Evolutionary conservation across 1,140 invertebrate species (phyloP).

Genomic region (Homalodisca vitripennis): DNA sequence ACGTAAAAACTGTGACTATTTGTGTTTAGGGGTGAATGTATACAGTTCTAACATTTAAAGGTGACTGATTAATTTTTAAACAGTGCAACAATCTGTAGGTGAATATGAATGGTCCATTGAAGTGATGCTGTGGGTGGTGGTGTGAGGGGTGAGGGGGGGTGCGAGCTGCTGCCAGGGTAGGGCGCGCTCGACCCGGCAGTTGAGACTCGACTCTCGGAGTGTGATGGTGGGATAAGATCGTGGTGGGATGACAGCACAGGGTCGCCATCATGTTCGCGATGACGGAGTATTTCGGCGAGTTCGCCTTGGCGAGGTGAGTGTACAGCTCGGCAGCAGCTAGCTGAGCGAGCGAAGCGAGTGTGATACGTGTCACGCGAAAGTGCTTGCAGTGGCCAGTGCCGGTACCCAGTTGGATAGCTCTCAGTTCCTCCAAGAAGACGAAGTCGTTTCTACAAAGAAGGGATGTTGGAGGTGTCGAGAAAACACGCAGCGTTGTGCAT

Average conservation of each 20-base stretch:
- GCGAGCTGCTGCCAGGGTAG: background rate
- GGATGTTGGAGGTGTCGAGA: no score
- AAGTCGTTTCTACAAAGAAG: no score
- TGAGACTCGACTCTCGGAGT: background rate
- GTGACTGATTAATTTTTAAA: no score
- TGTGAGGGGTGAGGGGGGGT: no score
- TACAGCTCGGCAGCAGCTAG: background rate
- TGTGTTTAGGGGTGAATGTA: no score
- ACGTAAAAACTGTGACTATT: no score
- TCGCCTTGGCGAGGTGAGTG: constrained; percentile 50
- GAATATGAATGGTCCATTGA: background rate
- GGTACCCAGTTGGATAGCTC: no score
- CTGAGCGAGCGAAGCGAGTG: background rate
- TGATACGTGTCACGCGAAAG: background rate
- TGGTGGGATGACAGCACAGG: constrained; percentile 24
- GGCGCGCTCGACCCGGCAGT: background rate
- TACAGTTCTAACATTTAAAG: no score
- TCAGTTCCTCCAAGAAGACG: no score
- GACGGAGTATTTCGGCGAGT: constrained; percentile 54
- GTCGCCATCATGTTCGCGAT: constrained; percentile 47
- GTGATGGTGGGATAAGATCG: background rate
- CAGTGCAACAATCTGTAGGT: no score
- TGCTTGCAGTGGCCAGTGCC: no score
- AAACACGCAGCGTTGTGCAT: no score
- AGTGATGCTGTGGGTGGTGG: background rate